Conservation (phyloP, 2,888 invertebrate species). For the Gryllus longicercus region DNA sequence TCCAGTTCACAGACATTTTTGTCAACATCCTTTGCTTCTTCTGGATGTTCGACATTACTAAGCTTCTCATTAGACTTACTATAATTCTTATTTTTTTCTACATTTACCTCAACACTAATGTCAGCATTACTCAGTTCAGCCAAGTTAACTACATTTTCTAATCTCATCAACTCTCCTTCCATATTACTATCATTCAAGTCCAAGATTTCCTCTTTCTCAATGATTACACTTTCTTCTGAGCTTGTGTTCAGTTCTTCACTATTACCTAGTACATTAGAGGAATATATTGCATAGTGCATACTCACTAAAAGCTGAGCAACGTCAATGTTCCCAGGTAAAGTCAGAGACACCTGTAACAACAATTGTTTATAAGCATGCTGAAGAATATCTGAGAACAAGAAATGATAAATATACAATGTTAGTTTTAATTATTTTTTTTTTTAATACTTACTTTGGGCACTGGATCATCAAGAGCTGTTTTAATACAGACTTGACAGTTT, state of each 20-base stretch:
- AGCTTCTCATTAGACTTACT: not conserved
- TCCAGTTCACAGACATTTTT: not conserved
- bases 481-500: not conserved
- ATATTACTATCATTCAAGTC: not conserved
- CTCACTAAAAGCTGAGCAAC: conserved; percentile 52
- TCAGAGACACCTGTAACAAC: not conserved
- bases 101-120: not conserved
- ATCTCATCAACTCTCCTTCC: not conserved
- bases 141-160: too few species aligned
- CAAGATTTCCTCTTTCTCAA: not conserved
- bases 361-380: not conserved
- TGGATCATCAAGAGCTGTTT: not conserved
- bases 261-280: not conserved
- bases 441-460: not conserved
- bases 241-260: not conserved
- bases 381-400: not conserved
- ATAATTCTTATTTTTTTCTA: not conserved
- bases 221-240: not conserved
- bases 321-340: conserved; percentile 40
- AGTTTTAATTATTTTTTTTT: too few species aligned
- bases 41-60: not conserved
- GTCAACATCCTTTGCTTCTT: not conserved
- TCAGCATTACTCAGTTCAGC: not conserved
- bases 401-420: not conserved
- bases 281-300: conserved; percentile 22